Evolutionary conservation across 1,140 invertebrate genomes (phyloP), one percentile per base, ranked within the genome.

Genomic region (Gonioctena quinquepunctata): DNA sequence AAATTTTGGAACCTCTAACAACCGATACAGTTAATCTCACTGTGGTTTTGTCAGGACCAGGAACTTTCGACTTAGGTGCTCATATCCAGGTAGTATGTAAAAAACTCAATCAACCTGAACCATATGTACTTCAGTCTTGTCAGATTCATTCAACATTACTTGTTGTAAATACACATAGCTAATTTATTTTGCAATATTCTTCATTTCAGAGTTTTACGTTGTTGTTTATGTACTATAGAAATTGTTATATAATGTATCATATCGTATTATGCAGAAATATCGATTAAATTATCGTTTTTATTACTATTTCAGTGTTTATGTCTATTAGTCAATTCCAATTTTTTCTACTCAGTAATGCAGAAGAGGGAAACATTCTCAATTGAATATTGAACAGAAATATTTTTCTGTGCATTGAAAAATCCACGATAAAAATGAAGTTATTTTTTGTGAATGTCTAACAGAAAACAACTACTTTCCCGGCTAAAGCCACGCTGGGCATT

Each of bases 11-110:
- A 26, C 79, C 82, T 21, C 71, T 81, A 22, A 75, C 74, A 16
- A 79, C 82, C 2, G 73, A 74, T 64, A 69, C 68, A 49, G 63
- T 83, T 4, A 19, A 68, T 27, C 60, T 83, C 7, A 68, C 77
- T 70, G 71, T 80, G 28, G 77, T 77, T 63, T 72, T 81, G 18
- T 72, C 76, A 19, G 64, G 67, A 50, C 77, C 81, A n/a, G 82
- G 82, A 19, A 80, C 78, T 13, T 83, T 81, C 65, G 77, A 83
- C 72, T 76, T 83, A 70, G 80, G 81, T 33, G 71, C 77, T 16
- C 71, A 77, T 57, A 77, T 83, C 64, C 75, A 78, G 69, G 68
- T 81, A 60, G 79, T 72, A 61, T 81, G 78, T 71, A 77, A 77
- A 66, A 72, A 69, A 57, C 22, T 71, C 18, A 64, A 76, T 62